These are phyloP conservation scores for Trichechus manatus DNA, from an alignment of 2,113 vertebrate genomes.

Conservation along the genomic window DNA sequence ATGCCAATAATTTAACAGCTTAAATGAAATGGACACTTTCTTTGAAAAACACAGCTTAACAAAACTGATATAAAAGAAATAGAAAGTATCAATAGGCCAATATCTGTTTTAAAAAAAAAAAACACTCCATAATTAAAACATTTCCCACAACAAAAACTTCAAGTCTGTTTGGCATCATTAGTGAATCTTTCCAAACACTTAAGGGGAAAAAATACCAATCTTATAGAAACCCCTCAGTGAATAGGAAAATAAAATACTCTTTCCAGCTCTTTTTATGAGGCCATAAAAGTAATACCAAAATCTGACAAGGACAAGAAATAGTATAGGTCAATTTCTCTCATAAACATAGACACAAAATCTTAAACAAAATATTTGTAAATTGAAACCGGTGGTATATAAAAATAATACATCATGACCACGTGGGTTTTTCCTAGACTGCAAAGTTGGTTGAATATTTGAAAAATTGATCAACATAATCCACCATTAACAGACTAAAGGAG, in stretches of 20 bases:
- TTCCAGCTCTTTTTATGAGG: background rate
- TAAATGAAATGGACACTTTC: no score
- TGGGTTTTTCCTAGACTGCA: background rate
- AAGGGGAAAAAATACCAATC: background rate
- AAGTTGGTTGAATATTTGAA: no score
- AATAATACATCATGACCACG: background rate
- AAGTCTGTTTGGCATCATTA: background rate
- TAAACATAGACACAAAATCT: no score
- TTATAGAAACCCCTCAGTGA: background rate
- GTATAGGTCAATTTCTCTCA: background rate
- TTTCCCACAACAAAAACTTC: background rate
- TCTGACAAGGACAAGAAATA: background rate
- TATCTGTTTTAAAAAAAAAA: background rate
- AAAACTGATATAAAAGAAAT: background rate
- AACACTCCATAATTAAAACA: background rate
- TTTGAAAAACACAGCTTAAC: no score
- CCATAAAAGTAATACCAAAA: background rate
- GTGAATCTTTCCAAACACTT: background rate
- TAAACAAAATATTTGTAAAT: no score
- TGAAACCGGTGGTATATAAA: background rate
- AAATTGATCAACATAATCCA: background rate
- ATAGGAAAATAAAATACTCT: no score
- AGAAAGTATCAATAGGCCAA: background rate
- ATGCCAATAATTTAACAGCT: background rate
- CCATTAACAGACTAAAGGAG: background rate